These are phyloP conservation scores for Amniataba percoides DNA, from an alignment of 2,797 vertebrate genomes.

Conservation along the genomic window DNA sequence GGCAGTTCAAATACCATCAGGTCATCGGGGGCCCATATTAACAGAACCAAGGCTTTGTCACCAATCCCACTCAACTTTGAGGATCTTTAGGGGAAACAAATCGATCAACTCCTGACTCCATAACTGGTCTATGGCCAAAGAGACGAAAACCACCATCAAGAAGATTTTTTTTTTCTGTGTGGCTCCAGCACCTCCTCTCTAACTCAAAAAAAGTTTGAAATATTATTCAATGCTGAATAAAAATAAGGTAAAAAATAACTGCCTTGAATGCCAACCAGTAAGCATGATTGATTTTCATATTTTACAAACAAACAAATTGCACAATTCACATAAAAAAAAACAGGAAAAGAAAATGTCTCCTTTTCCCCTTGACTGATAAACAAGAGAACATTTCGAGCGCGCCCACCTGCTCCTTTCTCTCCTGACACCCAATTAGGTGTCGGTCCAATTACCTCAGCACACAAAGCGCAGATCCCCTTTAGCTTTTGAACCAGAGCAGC, in stretches of 20 bases:
- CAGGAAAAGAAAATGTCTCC: not conserved
- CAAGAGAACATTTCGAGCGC: constrained; percentile 43
- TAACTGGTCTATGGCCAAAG: constrained; percentile 54
- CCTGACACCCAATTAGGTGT: constrained; percentile 53
- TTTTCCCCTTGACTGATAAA: constrained; percentile 2
- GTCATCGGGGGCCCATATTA: constrained; percentile 80
- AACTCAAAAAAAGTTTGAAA: not conserved
- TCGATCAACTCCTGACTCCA: constrained; percentile 79
- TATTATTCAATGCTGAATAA: not conserved
- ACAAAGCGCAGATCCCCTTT: constrained; percentile 55
- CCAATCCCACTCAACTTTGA: constrained; percentile 80
- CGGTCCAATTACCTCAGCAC: constrained; percentile 58
- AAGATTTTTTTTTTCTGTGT: constrained; percentile 17
- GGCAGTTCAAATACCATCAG: constrained; percentile 81
- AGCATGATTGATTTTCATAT: not conserved
- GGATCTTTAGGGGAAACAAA: constrained; percentile 82
- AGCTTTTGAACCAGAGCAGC: constrained; percentile 46
- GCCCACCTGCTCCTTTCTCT: constrained; percentile 57
- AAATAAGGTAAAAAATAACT: not conserved
- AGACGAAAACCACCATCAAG: constrained; percentile 50
- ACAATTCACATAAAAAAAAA: constrained; percentile 9
- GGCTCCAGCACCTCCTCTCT: constrained; percentile 3
- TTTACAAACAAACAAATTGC: not conserved
- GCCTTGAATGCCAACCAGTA: constrained; percentile 3
- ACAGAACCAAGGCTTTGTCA: constrained; percentile 82